phyloP scores from a whole-genome alignment of 2,113 vertebrate species.

The Dipodomys stephensi region DNA sequence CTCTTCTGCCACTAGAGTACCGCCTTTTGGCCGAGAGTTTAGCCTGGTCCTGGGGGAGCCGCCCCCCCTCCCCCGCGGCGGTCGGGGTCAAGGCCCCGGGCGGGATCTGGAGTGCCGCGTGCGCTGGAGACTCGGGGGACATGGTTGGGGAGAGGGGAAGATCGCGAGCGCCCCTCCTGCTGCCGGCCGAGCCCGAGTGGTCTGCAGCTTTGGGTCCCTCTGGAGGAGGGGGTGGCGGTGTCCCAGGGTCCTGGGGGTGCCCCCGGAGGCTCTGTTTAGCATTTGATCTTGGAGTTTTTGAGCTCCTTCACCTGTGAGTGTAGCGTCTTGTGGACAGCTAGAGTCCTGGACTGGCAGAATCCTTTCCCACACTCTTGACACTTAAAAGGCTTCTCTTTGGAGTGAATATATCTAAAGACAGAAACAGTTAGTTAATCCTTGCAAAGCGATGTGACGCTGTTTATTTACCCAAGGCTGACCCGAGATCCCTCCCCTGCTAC shows the following conservation, averaged over 20 bases:
- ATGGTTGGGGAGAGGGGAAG: background rate
- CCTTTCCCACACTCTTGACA: constrained; percentile 99
- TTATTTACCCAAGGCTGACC: background rate
- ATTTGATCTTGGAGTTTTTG: constrained; percentile 97
- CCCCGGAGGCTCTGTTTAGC: constrained; percentile 80
- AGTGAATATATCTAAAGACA: constrained; percentile 96
- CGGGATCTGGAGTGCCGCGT: constrained; percentile 64
- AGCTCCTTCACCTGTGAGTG: constrained; percentile 99
- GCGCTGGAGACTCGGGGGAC: constrained; percentile 71
- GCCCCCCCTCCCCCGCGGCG: constrained; percentile 32
- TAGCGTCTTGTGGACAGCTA: constrained; percentile 99
- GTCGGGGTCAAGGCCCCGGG: constrained; percentile 61
- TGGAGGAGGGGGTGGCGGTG: constrained; percentile 57
- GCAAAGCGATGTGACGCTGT: background rate
- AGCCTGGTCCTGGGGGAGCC: constrained; percentile 82
- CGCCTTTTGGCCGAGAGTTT: constrained; percentile 89
- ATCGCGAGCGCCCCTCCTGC: constrained; percentile 77
- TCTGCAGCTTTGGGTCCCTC: constrained; percentile 17
- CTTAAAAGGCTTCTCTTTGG: constrained; percentile 99
- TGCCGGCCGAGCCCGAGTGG: constrained; percentile 56
- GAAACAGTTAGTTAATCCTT: constrained; percentile 58
- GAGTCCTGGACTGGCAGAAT: constrained; percentile 99
- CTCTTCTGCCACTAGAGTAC: constrained; percentile 86
- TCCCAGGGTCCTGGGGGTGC: constrained; percentile 66
- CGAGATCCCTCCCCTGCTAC: background rate